Evolutionary conservation across 1,140 invertebrate species (phyloP).

Genomic region (Drosophila pallidifrons): DNA sequence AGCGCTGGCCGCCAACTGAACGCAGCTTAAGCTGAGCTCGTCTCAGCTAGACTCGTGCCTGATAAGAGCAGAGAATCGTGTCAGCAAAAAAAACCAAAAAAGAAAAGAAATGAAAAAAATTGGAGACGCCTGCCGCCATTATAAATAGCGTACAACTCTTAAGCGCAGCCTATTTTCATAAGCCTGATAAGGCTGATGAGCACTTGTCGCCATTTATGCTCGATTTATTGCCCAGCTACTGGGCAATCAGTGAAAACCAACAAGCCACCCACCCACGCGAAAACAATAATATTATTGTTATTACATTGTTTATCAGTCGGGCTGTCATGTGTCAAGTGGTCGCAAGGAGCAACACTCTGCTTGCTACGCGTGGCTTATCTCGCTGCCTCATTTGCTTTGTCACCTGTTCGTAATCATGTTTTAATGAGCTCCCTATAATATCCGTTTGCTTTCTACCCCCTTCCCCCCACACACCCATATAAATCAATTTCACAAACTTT

Average conservation of each 20-base stretch:
- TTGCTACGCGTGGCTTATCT: constrained; percentile 58
- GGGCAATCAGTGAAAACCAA: constrained; percentile 63
- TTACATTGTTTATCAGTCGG: constrained; percentile 47
- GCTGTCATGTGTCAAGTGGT: constrained; percentile 24
- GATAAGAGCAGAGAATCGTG: constrained; percentile 49
- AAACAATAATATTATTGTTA: constrained; percentile 74
- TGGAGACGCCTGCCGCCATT: constrained; percentile 6
- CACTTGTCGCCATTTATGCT: background rate
- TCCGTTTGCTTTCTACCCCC: constrained; percentile 31
- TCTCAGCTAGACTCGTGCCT: background rate
- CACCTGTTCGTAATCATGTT: constrained; percentile 54
- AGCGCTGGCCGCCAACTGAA: constrained; percentile 64
- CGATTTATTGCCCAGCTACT: constrained; percentile 10
- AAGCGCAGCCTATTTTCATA: constrained; percentile 13
- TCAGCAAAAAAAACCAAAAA: constrained; percentile 3
- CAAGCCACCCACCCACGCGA: constrained; percentile 52
- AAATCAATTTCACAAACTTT: constrained; percentile 66
- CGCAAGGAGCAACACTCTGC: constrained; percentile 36
- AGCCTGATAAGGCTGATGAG: constrained; percentile 1
- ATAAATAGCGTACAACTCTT: constrained; percentile 26
- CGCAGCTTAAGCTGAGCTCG: background rate
- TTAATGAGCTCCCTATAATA: constrained; percentile 67
- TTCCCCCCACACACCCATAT: constrained; percentile 25
- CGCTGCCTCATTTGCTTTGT: background rate
- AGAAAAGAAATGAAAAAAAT: constrained; percentile 6